Percentiles rank a stretch among this genome's conserved stretches.
Evolutionary conservation across 2,113 vertebrate genomes (phyloP).

Genomic region (Ciconia maguari): DNA sequence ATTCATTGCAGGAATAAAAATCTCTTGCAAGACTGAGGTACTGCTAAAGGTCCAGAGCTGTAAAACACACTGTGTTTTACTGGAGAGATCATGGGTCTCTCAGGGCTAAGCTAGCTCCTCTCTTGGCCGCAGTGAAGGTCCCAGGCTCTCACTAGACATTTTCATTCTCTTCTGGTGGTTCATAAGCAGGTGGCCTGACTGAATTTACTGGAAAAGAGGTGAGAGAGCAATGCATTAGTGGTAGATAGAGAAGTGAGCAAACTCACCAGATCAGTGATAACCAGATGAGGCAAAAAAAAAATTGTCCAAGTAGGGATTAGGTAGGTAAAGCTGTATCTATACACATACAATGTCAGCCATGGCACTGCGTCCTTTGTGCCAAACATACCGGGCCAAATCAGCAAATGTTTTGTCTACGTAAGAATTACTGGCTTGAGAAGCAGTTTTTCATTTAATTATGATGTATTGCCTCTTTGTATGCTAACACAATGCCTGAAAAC

Average conservation of each 20-base stretch:
- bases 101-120: neutral
- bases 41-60: neutral
- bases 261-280: neutral
- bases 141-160: neutral
- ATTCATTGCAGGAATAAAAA: neutral
- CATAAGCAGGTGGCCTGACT: neutral
- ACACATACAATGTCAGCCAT: fast-evolving
- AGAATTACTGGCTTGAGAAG: neutral
- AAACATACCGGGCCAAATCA: neutral
- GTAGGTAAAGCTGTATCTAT: neutral
- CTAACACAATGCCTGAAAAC: neutral
- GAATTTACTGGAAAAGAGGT: neutral
- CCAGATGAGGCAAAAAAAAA: neutral
- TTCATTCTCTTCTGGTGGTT: neutral
- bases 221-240: neutral
- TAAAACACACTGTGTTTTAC: neutral
- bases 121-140: neutral
- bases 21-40: neutral
- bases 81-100: neutral
- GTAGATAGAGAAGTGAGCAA: neutral
- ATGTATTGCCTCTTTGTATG: neutral
- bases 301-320: neutral
- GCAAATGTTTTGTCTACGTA: neutral
- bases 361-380: neutral
- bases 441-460: neutral